phyloP scores from a whole-genome alignment of 2,797 vertebrate species.

The Eleutherodactylus coqui region DNA sequence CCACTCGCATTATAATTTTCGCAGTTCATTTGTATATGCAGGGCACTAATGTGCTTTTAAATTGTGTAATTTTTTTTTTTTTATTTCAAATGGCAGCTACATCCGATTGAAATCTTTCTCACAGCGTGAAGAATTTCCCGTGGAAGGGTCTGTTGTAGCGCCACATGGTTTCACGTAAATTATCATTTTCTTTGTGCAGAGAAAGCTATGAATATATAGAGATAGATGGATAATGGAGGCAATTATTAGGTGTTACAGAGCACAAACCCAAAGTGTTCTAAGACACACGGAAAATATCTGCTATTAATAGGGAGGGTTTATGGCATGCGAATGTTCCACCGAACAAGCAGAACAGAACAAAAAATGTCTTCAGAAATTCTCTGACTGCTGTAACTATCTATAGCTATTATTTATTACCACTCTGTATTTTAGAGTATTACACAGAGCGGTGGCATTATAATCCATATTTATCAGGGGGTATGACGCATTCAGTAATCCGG shows the following conservation, averaged over 20 bases:
- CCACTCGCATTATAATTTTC: slow-evolving; percentile 16
- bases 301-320: slow-evolving; percentile 22
- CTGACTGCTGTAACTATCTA: background rate
- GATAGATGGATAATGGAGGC: slow-evolving; percentile 11
- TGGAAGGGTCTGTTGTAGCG: slow-evolving; percentile 13
- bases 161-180: slow-evolving; percentile 16
- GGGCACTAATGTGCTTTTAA: slow-evolving; percentile 40
- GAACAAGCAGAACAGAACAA: background rate
- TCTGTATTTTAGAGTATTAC: background rate
- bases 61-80: slow-evolving; percentile 44
- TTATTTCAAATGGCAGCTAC: slow-evolving; percentile 46
- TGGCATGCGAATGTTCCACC: background rate
- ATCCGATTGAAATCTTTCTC: slow-evolving; percentile 33
- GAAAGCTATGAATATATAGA: slow-evolving; percentile 18
- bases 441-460: background rate
- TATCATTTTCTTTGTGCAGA: slow-evolving; percentile 30
- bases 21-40: slow-evolving; percentile 13
- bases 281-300: slow-evolving; percentile 18
- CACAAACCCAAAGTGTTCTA: slow-evolving; percentile 1
- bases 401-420: background rate
- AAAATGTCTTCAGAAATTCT: background rate
- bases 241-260: slow-evolving; percentile 30
- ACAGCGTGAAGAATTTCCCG: slow-evolving; percentile 37
- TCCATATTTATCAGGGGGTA: background rate
- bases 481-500: background rate